Evolutionary conservation across 2,113 vertebrate species (phyloP), one percentile per base, ranked within the genome.

Genomic region (Oncorhynchus keta): DNA sequence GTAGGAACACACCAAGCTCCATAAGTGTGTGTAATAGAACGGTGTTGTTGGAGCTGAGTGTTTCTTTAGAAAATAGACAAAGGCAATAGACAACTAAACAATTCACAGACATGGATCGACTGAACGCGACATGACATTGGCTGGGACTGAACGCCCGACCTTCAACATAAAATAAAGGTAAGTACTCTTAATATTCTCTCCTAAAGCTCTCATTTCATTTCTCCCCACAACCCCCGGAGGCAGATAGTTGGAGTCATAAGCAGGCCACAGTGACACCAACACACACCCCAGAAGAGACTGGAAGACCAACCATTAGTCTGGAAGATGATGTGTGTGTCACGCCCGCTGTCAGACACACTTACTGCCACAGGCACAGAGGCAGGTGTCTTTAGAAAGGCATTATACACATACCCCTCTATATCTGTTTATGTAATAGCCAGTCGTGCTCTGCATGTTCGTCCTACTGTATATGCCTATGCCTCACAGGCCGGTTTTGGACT

Each of bases 351-450:
- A 18, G 9, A 76, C 49, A 80, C 64, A 24, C 73, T 87, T 69
- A 64, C 76, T 73, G 51, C 26, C 2, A 2, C 14, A 2, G 12
- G 32, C 78, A 61, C n/a, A 20, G 49, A 67, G 75, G 13, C 68
- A 3, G 76, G 48, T 74, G 67, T 55, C 75, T 86, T 84, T 64
- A 83, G 82, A 84, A 87, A 79, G 75, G 48, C 72, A 81, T 71
- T 28, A 57, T 4, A 59, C 39, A 80, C 76, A 75, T 69, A 75
- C 76, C 73, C 45, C 24, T 74, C 20, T 70, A 75, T 30, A 66
- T 28, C 3, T 39, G 68, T 68, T 85, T 82, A 82, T 67, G 48
- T 73, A 82, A 76, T 61, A 66, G 35, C 30, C 32, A 72, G 74
- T 72, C 11, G 26, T 64, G 39, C 59, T 76, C 32, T 76, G 30